Percentiles rank a stretch among this genome's conserved stretches.
phyloP scores from a whole-genome alignment of 2,797 vertebrate genomes.

The Sylvia borin region DNA sequence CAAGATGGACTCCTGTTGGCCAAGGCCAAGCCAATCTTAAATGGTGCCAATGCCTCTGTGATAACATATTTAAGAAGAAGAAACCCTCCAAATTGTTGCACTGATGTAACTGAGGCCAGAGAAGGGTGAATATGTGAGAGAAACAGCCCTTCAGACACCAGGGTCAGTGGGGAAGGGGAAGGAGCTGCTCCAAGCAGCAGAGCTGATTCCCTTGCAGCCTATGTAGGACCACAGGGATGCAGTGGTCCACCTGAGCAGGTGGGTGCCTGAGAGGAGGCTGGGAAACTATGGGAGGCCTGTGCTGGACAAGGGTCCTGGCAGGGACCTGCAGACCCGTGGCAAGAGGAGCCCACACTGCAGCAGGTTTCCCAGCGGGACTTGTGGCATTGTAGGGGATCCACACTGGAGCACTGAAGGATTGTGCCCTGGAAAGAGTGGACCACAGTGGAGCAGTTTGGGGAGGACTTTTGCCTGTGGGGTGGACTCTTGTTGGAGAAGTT shows the following conservation, averaged over 20 bases:
- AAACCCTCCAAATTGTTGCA: background rate
- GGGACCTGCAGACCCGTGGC: background rate
- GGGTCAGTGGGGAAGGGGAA: background rate
- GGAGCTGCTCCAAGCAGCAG: background rate
- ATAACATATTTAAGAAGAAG: background rate
- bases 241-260: background rate
- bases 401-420: background rate
- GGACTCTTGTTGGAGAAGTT: background rate
- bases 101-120: background rate
- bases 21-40: background rate
- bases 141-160: background rate
- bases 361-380: background rate
- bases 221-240: no score
- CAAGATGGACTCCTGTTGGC: background rate
- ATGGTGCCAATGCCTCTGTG: background rate
- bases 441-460: accelerated
- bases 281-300: background rate
- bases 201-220: background rate
- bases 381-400: background rate
- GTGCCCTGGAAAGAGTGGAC: background rate
- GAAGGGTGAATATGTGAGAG: background rate
- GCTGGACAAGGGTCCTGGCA: background rate
- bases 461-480: background rate
- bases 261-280: background rate
- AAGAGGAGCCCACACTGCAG: accelerated